A percentile compares a stretch with the other conserved stretches of the same genome.
These are phyloP conservation scores for Mya arenaria DNA, from an alignment of 1,140 invertebrate species.

Conservation along the genomic window DNA sequence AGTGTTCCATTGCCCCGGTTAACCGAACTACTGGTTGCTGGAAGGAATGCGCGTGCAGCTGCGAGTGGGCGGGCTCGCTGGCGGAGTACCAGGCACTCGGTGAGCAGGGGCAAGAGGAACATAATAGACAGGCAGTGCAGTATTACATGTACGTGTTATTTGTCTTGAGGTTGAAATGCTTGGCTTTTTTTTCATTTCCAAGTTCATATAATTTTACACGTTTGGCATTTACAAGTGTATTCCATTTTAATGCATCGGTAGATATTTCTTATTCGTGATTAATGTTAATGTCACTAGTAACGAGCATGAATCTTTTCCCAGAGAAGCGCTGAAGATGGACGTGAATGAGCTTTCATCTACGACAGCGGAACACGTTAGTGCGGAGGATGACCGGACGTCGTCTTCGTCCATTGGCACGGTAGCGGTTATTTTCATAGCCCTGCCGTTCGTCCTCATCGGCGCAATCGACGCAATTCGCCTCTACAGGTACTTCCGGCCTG, in stretches of 20 bases:
- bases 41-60: conserved; percentile 1
- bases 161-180: not conserved
- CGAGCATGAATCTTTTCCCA: not conserved
- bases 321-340: not conserved
- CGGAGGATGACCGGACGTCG: not conserved
- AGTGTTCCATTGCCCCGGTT: not conserved
- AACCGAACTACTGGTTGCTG: not conserved
- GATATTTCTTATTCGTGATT: not conserved
- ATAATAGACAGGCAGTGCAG: not conserved
- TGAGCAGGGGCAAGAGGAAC: not conserved
- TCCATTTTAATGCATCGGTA: not conserved
- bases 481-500: too few relatives aligned
- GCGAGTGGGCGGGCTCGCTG: not conserved
- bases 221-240: not conserved
- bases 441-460: not conserved
- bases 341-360: not conserved
- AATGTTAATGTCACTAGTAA: not conserved
- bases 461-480: not conserved
- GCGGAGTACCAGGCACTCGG: not conserved
- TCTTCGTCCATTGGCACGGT: conserved; percentile 7
- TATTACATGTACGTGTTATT: not conserved
- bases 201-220: not conserved
- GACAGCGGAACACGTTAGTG: not conserved
- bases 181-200: not conserved
- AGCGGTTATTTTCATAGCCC: not conserved